Evolutionary conservation across 2,113 vertebrate genomes (phyloP).

Genomic region (Rhizomys pruinosus): DNA sequence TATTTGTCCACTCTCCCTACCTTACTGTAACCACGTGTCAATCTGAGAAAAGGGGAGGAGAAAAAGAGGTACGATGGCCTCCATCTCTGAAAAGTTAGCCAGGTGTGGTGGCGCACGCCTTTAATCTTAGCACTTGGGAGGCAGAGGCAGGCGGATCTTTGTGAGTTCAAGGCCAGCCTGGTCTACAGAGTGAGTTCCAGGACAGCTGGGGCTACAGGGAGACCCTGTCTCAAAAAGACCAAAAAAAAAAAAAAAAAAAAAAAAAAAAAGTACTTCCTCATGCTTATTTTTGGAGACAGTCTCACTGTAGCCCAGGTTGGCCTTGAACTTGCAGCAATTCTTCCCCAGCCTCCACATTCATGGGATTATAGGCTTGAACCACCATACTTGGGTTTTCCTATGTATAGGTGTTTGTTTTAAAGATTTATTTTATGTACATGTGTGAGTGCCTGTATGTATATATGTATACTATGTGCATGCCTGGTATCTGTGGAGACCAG

Average conservation of each 20-base stretch:
- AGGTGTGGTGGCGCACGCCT: too few relatives aligned
- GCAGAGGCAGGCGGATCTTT: too few relatives aligned
- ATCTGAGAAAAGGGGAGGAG: not conserved
- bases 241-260: too few relatives aligned
- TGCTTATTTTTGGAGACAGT: not conserved
- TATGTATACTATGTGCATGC: too few relatives aligned
- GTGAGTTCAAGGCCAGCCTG: too few relatives aligned
- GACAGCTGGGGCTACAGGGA: too few relatives aligned
- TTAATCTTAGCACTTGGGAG: too few relatives aligned
- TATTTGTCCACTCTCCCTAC: not conserved
- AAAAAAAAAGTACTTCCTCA: not conserved
- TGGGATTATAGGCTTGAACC: not conserved
- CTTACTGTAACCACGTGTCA: not conserved
- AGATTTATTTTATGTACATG: too few relatives aligned
- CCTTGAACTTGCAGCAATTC: not conserved
- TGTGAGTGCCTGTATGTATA: too few relatives aligned
- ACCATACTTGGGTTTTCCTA: not conserved
- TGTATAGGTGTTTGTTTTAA: not conserved
- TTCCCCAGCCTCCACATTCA: not conserved
- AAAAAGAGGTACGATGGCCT: not conserved
- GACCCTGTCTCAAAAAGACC: too few relatives aligned
- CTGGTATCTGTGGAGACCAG: too few relatives aligned
- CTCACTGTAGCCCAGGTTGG: not conserved
- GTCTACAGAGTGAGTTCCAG: too few relatives aligned
- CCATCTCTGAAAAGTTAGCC: accelerated